Conservation (phyloP, 92 coral and sea anemone species). For the Diadumene lineata region DNA sequence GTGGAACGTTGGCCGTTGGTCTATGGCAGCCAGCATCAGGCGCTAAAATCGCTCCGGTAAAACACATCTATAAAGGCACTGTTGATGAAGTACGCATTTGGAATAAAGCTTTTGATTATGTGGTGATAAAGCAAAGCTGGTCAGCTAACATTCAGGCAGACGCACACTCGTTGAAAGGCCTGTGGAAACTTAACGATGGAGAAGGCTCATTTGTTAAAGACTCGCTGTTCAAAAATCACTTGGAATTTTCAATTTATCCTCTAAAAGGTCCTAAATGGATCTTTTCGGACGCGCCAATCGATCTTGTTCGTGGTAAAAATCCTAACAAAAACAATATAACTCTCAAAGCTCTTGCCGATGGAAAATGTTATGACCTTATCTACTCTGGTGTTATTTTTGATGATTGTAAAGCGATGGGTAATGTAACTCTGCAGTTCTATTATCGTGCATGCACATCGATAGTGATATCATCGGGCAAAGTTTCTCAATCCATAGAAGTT, state of each 20-base stretch:
- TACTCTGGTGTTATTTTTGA: slow-evolving; percentile 32
- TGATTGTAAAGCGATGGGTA: slow-evolving; percentile 37
- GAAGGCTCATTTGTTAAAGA: slow-evolving; percentile 45
- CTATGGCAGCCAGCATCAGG: slow-evolving; percentile 74
- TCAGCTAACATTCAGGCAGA: slow-evolving; percentile 45
- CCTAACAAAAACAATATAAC: slow-evolving; percentile 40
- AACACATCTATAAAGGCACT: slow-evolving; percentile 36
- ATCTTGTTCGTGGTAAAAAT: slow-evolving; percentile 15
- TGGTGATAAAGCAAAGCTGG: slow-evolving; percentile 55
- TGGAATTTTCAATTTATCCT: slow-evolving; percentile 47
- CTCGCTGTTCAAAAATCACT: slow-evolving; percentile 37
- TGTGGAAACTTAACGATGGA: slow-evolving; percentile 67
- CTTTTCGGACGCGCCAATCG: slow-evolving; percentile 62
- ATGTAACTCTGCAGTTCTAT: slow-evolving; percentile 44
- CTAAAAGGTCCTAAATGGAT: slow-evolving; percentile 55
- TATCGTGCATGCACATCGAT: slow-evolving; percentile 44
- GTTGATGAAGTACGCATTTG: slow-evolving; percentile 63
- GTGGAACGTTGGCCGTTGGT: slow-evolving; percentile 60
- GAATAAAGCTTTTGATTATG: slow-evolving; percentile 54
- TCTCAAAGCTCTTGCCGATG: slow-evolving; percentile 31
- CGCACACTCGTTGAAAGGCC: slow-evolving; percentile 39
- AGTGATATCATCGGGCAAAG: slow-evolving; percentile 36
- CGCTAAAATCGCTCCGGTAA: slow-evolving; percentile 26
- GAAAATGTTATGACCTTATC: slow-evolving; percentile 36
- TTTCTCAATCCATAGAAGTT: slow-evolving; percentile 47